Base-by-base conservation (phyloP, 1,140 invertebrate genomes). In the Camponotus floridanus region DNA sequence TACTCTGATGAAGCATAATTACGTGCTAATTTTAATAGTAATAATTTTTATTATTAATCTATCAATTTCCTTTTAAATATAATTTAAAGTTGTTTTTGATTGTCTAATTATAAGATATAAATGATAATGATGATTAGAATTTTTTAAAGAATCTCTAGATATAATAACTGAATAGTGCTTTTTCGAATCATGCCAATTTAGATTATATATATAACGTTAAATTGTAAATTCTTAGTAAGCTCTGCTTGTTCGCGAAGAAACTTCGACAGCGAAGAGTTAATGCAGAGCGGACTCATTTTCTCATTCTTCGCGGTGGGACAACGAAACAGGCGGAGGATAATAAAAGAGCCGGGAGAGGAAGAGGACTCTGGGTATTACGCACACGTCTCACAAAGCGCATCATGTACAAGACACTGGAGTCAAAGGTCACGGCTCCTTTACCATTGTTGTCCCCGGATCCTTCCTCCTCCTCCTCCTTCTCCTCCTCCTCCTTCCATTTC, bases 341-440 rank as follows among this genome's bases (percentile, higher is more conserved):
- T 81, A 81, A 81, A 81, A 70, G 67, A 73, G 67, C 7, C 51
- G 65, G 21, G 79, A 73, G 39, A 81, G 55, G 79, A 61, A 73
- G 79, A 81, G 39, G 36, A 57, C 26, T 18, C 55, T 39, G 67
- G 26, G 79, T 74, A 83, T 90, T 92, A 91, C 70, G 62, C 36
- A 55, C 79, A 88, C 87, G 78, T 73, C 67, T 59, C 55, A 61
- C 79, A 81, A 81, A 81, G 79, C 67, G 68, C 76, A 68, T 83
- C 68, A 36, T 74, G 11, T 48, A 83, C 26, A 74, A 83, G 79
- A 83, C 79, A 74, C 68, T 5, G 79, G 26, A 81, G 67, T 73
- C 67, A 83, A 83, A 83, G 79, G 79, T 83, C 79, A 83, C 48
- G 79, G 67, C 67, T 81, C 51, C 67, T 81, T 81, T 81, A 71